Evolutionary conservation across 1,140 invertebrate genomes (phyloP), one percentile per base, ranked within the genome.

Genomic region (Telenomus remus): DNA sequence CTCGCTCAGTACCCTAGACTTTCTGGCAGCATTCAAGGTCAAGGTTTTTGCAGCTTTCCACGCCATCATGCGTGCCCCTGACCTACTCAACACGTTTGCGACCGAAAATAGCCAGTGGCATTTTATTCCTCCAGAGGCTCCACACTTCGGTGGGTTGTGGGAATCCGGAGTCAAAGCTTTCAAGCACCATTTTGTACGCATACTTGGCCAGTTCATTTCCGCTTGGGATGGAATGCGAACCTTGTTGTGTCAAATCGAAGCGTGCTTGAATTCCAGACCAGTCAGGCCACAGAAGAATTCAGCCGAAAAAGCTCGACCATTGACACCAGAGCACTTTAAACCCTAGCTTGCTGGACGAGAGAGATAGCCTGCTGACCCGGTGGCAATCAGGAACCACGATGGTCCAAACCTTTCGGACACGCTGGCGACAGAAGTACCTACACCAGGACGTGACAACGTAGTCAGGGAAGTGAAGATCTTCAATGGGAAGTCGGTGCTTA

Each of bases 101-200:
- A 6, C 19, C 2, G 19, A 27, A 3, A 27, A 27, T 6, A 27
- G 1, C 6, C 6, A 27, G 6, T 27, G 50, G 46, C 53, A 50
- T 37, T 66, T 66, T 15, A 66, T 66, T 15, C 63, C 80, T 11
- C 84, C 85, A 7, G 4, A 44, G 19, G 70, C 78, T 14, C 78
- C 79, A 4, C 82, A 85, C 48, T 80, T 82, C 57, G 84, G 83
- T 11, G 84, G 84, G 11, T 51, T 80, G 1, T 87, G 82, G 84
- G 84, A 87, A 56, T 50, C 19, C 19, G 19, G 19, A 27, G 19
- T 27, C 2, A 27, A 27, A 27, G 19, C 19, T 6, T 27, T 27
- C 6, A 27, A 27, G 19, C 19, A 27, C 6, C 19, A 27, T 6
- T 27, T 27, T 27, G 19, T 27, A 6, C 19, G 19, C 6, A 6